Evolutionary conservation across 2,888 invertebrate genomes (phyloP).

Genomic region (Zaprionus obscuricornis): DNA sequence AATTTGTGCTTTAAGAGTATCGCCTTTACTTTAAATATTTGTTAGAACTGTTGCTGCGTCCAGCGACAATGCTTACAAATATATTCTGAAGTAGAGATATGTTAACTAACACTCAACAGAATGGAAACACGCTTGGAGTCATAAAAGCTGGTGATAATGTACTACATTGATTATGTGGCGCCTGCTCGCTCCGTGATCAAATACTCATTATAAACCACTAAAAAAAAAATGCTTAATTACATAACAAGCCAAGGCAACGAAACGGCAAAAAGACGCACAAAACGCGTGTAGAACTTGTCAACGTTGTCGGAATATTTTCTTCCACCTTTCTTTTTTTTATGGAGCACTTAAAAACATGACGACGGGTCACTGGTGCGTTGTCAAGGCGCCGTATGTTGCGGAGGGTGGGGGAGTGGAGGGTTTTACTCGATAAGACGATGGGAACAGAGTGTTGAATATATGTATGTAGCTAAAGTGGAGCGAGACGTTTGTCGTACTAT

Average conservation of each 20-base stretch:
- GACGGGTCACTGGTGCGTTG: constrained; percentile 5
- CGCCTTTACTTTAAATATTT: no score
- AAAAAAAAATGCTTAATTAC: constrained; percentile 53
- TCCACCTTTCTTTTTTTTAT: constrained; percentile 39
- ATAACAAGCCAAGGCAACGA: constrained; percentile 26
- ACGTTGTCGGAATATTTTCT: constrained; percentile 30
- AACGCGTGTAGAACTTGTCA: constrained; percentile 48
- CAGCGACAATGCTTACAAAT: no score
- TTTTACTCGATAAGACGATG: no score
- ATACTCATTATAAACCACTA: constrained; percentile 56
- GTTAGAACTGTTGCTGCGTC: no score
- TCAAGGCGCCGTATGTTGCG: not conserved
- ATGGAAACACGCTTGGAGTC: not conserved
- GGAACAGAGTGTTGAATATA: no score
- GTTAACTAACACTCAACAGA: not conserved
- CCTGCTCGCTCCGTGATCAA: constrained; percentile 52
- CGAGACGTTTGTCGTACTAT: not conserved
- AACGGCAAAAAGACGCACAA: constrained; percentile 24
- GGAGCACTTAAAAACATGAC: constrained; percentile 49
- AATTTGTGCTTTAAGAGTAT: no score
- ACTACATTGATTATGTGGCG: constrained; percentile 53
- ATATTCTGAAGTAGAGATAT: no score
- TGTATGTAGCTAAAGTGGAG: no score
- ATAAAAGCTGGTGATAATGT: constrained; percentile 45
- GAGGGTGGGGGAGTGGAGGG: constrained; percentile 7